Conservation (phyloP, 2,888 invertebrate genomes). For the Beris morrisii region DNA sequence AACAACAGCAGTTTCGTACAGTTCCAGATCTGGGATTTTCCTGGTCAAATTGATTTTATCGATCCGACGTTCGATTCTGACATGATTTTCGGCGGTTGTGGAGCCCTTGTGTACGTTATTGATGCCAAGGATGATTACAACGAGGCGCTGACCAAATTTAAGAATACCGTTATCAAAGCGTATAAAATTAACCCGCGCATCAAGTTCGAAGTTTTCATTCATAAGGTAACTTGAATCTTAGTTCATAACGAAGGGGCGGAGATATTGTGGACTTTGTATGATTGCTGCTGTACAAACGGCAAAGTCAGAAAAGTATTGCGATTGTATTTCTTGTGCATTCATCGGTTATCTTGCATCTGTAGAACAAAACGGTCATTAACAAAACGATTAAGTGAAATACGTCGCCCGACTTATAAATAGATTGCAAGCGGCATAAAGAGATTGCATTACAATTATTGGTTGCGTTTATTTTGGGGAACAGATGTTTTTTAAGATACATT, state of each 20-base stretch:
- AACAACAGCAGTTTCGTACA: conserved; percentile 95
- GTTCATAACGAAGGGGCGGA: not conserved
- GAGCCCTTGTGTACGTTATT: conserved; percentile 97
- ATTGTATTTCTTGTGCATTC: too few relatives aligned
- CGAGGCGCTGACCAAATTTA: conserved; percentile 91
- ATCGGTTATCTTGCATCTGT: too few relatives aligned
- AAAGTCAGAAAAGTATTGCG: too few relatives aligned
- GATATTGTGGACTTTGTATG: not conserved
- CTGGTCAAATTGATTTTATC: conserved; percentile 97
- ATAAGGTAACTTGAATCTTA: conserved; percentile 66
- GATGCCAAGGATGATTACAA: conserved; percentile 99
- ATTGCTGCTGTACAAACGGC: too few relatives aligned
- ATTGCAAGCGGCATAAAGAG: too few relatives aligned
- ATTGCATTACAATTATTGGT: too few relatives aligned
- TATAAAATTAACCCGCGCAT: conserved; percentile 94
- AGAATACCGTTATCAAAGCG: conserved; percentile 91
- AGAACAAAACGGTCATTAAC: too few relatives aligned
- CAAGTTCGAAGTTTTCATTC: conserved; percentile 98
- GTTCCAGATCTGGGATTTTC: conserved; percentile 99
- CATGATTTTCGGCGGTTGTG: conserved; percentile 95
- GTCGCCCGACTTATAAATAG: too few relatives aligned
- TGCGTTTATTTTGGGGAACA: too few relatives aligned
- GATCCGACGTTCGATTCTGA: conserved; percentile 95
- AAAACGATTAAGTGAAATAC: too few relatives aligned
- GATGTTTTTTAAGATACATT: too few relatives aligned